phyloP scores from a whole-genome alignment of 2,797 vertebrate genomes.

The Oreochromis mossambicus region DNA sequence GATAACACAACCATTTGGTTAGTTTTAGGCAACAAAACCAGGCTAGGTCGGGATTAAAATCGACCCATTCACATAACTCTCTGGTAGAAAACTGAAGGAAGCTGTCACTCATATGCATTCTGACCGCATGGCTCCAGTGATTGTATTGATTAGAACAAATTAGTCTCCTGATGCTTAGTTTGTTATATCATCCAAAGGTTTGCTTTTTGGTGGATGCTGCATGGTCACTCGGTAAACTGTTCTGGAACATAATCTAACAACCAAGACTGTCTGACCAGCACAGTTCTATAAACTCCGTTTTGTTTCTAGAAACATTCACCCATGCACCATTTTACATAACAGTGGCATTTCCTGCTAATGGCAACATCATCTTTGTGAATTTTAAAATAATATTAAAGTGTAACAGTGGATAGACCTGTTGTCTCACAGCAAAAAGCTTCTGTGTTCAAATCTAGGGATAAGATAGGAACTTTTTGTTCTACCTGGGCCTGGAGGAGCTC shows the following conservation, averaged over 20 bases:
- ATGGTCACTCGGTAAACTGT: neutral
- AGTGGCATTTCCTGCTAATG: neutral
- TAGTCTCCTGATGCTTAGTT: neutral
- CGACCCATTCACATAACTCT: neutral
- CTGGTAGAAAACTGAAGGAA: neutral
- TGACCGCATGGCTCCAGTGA: neutral
- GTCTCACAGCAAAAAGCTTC: too few species aligned
- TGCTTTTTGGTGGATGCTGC: neutral
- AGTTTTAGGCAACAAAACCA: neutral
- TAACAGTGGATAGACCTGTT: neutral
- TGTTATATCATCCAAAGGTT: neutral
- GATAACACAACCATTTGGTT: neutral
- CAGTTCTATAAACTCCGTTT: neutral
- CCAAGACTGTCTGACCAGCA: neutral
- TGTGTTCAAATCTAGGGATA: too few species aligned
- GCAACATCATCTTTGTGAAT: neutral
- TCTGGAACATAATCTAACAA: neutral
- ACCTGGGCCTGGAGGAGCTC: too few species aligned
- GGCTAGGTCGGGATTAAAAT: neutral
- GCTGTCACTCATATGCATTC: neutral
- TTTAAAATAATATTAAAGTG: neutral
- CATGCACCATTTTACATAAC: neutral
- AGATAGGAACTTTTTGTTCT: too few species aligned
- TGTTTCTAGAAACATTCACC: neutral
- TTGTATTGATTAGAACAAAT: neutral